Base-by-base conservation (phyloP, 2,113 vertebrate species). In the Pomatostomus ruficeps region DNA sequence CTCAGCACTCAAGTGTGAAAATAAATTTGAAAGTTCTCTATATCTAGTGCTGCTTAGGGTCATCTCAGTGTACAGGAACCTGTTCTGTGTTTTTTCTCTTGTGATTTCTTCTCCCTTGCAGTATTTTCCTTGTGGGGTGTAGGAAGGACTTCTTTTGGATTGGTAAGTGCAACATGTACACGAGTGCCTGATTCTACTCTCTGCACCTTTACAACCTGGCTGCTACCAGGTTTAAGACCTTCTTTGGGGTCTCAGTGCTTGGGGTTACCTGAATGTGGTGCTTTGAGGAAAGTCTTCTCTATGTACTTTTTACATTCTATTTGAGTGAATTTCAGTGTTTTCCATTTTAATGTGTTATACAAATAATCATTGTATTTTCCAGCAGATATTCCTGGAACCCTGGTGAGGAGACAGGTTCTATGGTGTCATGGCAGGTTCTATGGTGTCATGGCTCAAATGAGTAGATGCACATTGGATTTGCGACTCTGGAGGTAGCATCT, bases 141-240 rank as follows among this genome's bases (percentile, higher is more conserved):
- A 59, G 24, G n/a, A 57, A 55, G 40, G 46, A 11, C 10, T 76
- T 66, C 58, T 24, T 0, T 21, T 26, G 7, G 22, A 36, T 17
- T 54, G 72, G 8, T 40, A 85, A 73, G 10, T 14, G 18, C 46
- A 66, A 4, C 46, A 25, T 38, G 62, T 66, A 36, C 20, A 9
- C 0, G 0, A 46, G 21, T 62, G 33, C 17, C 43, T 66, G 26
- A 33, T 66, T 90, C 72, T 67, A 7, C 35, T 31, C 15, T 28
- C 70, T 70, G 25, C 29, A 55, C 28, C 3, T 62, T 85, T 54
- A 46, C 2, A 89, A 35, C 23, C 33, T 36, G 51, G 33, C 45
- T 76, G n/a, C 71, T 46, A 14, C 12, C 35, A 75, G 9, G 1
- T 40, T 72, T 76, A 85, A 66, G 36, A 52, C 18, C 26, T 79